phyloP scores from a whole-genome alignment of 64 coral and sea anemone genomes.

The Montipora cactus region DNA sequence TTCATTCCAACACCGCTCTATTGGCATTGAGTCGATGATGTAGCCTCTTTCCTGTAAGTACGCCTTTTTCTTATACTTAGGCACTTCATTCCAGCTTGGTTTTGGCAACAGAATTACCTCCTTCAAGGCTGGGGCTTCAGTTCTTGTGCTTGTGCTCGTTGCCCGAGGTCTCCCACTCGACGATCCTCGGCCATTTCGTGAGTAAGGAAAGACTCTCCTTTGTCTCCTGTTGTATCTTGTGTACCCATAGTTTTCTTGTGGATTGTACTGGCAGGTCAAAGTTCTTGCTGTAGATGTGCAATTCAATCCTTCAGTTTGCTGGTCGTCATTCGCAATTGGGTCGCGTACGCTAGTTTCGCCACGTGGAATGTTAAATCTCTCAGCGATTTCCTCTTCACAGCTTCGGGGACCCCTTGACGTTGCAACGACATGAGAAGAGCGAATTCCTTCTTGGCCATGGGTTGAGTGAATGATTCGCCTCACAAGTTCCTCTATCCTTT shows the following conservation, averaged over 20 bases:
- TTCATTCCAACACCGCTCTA: slow-evolving; percentile 21
- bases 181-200: background rate
- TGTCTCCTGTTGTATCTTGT: background rate
- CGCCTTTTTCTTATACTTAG: slow-evolving; percentile 15
- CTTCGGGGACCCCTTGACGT: too few species aligned
- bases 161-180: background rate
- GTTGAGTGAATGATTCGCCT: too few species aligned
- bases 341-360: too few species aligned
- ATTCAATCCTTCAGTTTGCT: too few species aligned
- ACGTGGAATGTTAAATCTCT: too few species aligned
- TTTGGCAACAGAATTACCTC: slow-evolving; percentile 29
- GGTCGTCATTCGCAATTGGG: too few species aligned
- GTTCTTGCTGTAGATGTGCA: too few species aligned
- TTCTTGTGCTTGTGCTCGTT: background rate
- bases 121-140: background rate
- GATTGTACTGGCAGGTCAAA: too few species aligned
- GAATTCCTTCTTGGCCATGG: too few species aligned
- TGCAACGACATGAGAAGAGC: too few species aligned
- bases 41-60: slow-evolving; percentile 21
- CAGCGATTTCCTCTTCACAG: too few species aligned
- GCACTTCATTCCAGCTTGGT: background rate
- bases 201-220: slow-evolving; percentile 2
- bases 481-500: too few species aligned
- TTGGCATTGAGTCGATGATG: slow-evolving; percentile 16
- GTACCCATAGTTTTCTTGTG: background rate